phyloP scores from a whole-genome alignment of 1,140 invertebrate species.

The Lethocerus indicus region DNA sequence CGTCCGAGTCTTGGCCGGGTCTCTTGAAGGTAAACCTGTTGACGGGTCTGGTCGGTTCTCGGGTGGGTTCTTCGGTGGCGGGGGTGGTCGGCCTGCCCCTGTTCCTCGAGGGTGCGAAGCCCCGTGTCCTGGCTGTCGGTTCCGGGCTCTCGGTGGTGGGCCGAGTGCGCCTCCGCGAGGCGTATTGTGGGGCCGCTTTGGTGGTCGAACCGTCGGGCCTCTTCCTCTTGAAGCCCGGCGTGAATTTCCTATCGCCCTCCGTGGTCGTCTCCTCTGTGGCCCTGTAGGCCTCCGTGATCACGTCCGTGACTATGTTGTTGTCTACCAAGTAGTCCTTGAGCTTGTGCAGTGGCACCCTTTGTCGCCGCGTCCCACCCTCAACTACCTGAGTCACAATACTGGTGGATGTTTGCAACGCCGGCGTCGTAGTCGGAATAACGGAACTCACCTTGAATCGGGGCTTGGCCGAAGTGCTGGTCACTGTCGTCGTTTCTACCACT shows the following conservation, averaged over 20 bases:
- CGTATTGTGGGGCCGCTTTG: too few relatives aligned
- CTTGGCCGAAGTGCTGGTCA: conserved; percentile 10
- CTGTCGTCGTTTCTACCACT: conserved; percentile 3
- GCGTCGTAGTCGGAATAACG: conserved; percentile 6
- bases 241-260: neutral
- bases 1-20: too few relatives aligned
- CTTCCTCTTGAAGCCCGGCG: neutral
- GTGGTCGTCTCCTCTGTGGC: neutral
- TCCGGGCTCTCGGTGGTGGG: too few relatives aligned
- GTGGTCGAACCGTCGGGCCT: too few relatives aligned
- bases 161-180: too few relatives aligned
- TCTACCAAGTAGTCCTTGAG: conserved; percentile 16
- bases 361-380: conserved; percentile 19
- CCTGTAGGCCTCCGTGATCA: neutral
- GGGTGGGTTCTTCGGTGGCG: too few relatives aligned
- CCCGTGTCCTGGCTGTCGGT: neutral
- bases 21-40: too few relatives aligned
- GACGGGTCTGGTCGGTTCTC: too few relatives aligned
- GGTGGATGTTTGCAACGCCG: conserved; percentile 15
- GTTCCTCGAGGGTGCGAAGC: conserved; percentile 4
- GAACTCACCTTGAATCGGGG: conserved; percentile 20
- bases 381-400: conserved; percentile 20
- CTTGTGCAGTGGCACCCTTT: conserved; percentile 17
- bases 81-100: conserved; percentile 5
- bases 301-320: conserved; percentile 4